Evolutionary conservation across 2,113 vertebrate genomes (phyloP).

Genomic region (Perca flavescens): DNA sequence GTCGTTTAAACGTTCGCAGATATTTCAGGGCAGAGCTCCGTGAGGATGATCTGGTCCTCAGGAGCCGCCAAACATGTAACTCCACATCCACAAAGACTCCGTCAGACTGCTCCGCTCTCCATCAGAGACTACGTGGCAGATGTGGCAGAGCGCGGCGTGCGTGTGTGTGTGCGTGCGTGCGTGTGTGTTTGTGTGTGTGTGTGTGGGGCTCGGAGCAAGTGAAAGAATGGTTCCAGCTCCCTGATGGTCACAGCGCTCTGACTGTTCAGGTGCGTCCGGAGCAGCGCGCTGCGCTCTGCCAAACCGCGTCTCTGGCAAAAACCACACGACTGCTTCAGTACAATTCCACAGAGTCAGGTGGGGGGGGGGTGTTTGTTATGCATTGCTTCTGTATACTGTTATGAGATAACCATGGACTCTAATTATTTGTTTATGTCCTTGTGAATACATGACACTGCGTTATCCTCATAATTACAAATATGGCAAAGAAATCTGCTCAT

Average conservation of each 20-base stretch:
- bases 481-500: background rate
- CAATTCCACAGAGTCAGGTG: slow-evolving; percentile 42
- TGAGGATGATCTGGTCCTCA: background rate
- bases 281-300: slow-evolving; percentile 57
- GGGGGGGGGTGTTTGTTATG: slow-evolving; percentile 50
- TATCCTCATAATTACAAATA: background rate
- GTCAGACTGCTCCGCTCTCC: background rate
- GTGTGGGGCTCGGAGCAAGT: slow-evolving; percentile 32
- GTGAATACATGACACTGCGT: background rate
- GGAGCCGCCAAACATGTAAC: slow-evolving; percentile 10
- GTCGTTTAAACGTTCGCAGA: background rate
- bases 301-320: slow-evolving; percentile 37
- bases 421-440: background rate
- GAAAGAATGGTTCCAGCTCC: slow-evolving; percentile 11
- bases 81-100: slow-evolving; percentile 11
- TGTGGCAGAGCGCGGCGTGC: slow-evolving; percentile 14
- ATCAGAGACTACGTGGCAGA: slow-evolving; percentile 27
- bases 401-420: background rate
- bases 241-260: slow-evolving; percentile 2
- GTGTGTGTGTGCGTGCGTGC: background rate
- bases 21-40: background rate
- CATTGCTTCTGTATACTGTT: background rate
- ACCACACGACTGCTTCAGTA: slow-evolving; percentile 18
- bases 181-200: slow-evolving; percentile 2
- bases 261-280: slow-evolving; percentile 55